Evolutionary conservation across 2,797 vertebrate species (phyloP).

Genomic region (Crocidura indochinensis): DNA sequence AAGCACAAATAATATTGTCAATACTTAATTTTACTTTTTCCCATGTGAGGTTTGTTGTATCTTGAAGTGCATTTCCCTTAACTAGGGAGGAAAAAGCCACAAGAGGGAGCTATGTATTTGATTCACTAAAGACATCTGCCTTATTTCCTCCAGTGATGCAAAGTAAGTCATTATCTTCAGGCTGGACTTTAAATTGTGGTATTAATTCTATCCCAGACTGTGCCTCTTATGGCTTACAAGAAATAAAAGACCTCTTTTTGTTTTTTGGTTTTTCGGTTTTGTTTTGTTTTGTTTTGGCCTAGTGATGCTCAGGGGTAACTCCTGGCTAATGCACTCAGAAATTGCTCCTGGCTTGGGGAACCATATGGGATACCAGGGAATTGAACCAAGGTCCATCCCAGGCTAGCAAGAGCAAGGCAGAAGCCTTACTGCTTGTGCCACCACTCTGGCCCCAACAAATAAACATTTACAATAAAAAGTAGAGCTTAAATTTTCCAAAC

Average conservation of each 20-base stretch:
- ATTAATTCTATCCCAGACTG: background rate
- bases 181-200: background rate
- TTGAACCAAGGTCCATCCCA: too few species aligned
- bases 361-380: too few species aligned
- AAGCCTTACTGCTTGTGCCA: too few species aligned
- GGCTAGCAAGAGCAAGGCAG: too few species aligned
- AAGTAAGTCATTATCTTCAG: background rate
- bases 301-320: too few species aligned
- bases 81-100: conserved; percentile 9
- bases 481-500: conserved; percentile 22
- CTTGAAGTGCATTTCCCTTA: background rate
- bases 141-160: background rate
- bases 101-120: conserved; percentile 71
- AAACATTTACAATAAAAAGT: background rate
- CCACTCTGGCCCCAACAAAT: background rate
- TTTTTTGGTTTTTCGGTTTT: too few species aligned
- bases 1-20: background rate
- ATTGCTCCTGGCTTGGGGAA: too few species aligned
- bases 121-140: background rate
- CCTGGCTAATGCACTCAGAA: too few species aligned
- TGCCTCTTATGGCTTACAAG: background rate
- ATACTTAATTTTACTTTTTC: conserved; percentile 23
- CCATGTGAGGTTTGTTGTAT: background rate
- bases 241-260: background rate
- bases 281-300: too few species aligned